A percentile compares a stretch with the other conserved stretches of the same genome.
phyloP scores from a whole-genome alignment of 2,113 vertebrate genomes.

The Taxidea taxus region DNA sequence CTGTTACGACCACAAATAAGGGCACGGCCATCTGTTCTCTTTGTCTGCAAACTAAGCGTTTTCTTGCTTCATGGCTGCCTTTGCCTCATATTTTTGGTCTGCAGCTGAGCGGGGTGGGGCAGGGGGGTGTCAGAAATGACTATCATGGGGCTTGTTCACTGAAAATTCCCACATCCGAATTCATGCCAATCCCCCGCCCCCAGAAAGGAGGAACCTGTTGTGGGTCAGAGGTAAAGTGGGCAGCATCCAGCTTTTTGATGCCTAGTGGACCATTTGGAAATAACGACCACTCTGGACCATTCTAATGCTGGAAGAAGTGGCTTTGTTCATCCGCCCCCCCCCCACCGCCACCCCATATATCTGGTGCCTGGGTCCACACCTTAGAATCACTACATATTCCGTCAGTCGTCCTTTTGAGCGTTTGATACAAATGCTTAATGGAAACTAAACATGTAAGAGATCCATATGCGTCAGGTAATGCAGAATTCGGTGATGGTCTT shows the following conservation, averaged over 20 bases:
- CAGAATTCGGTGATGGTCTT: background rate
- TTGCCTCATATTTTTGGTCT: background rate
- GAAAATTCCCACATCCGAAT: background rate
- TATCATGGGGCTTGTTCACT: background rate
- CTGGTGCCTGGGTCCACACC: background rate
- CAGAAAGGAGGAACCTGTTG: background rate
- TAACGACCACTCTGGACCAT: background rate
- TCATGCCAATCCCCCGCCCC: no score
- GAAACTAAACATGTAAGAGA: background rate
- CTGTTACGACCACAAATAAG: background rate
- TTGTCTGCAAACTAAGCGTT: background rate
- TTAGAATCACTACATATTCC: background rate
- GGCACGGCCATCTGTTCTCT: background rate
- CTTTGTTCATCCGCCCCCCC: background rate
- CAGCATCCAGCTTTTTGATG: background rate
- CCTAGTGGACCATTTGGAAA: background rate
- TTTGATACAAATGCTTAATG: background rate
- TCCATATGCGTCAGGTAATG: background rate
- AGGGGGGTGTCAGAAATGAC: background rate
- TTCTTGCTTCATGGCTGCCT: background rate
- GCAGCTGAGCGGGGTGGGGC: background rate
- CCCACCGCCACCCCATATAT: no score
- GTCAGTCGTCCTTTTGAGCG: background rate
- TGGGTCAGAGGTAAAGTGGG: background rate
- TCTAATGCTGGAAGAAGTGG: background rate